These are phyloP conservation scores for Porites evermanni DNA, from an alignment of 92 coral and sea anemone genomes.

Conservation along the genomic window DNA sequence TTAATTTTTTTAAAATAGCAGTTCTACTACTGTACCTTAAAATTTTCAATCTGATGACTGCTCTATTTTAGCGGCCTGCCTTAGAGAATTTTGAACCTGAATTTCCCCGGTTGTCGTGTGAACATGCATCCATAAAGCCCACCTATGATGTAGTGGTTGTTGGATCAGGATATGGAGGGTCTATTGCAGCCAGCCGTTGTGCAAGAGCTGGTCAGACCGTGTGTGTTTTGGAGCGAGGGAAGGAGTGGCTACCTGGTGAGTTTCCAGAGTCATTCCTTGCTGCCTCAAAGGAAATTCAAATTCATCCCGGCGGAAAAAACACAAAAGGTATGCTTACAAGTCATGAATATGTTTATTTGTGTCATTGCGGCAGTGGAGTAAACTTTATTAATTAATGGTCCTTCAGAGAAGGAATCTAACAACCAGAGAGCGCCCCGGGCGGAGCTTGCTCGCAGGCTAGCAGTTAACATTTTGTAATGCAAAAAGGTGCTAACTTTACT, in stretches of 20 bases:
- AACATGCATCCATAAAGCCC: conserved; percentile 49
- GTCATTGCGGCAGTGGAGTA: not conserved
- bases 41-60: not conserved
- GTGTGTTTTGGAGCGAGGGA: conserved; percentile 71
- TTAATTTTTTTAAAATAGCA: too few species aligned
- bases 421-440: too few species aligned
- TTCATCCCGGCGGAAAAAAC: conserved; percentile 47
- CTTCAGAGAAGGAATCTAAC: too few species aligned
- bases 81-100: not conserved
- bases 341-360: not conserved
- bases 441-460: too few species aligned
- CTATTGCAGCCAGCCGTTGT: conserved; percentile 73
- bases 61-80: not conserved
- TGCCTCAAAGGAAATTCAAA: conserved; percentile 56
- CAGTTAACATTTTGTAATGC: too few species aligned
- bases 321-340: conserved; percentile 32
- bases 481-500: too few species aligned
- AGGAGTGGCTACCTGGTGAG: conserved; percentile 80
- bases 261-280: conserved; percentile 60
- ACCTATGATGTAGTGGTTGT: conserved; percentile 74
- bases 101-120: conserved; percentile 51
- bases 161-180: conserved; percentile 77
- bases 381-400: too few species aligned
- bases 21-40: too few species aligned
- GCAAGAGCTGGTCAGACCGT: conserved; percentile 69